Conservation (phyloP, 2,888 invertebrate genomes). For the Caenorhabditis sp. region DNA sequence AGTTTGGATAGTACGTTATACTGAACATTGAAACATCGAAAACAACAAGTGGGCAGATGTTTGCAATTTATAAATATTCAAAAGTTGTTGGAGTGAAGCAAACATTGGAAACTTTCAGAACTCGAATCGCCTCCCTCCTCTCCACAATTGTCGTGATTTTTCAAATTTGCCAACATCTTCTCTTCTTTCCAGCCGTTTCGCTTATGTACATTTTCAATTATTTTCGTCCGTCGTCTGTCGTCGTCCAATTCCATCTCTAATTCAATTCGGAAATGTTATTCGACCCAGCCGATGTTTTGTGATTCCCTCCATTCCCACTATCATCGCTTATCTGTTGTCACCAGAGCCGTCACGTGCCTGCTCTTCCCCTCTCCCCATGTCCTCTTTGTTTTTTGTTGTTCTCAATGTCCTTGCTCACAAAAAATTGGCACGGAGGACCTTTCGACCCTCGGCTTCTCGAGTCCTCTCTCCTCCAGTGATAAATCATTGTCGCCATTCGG, state of each 20-base stretch:
- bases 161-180: no score
- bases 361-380: no score
- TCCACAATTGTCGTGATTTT: neutral
- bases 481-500: constrained; percentile 40
- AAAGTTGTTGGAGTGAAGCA: no score
- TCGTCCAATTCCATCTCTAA: constrained; percentile 25
- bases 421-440: constrained; percentile 1
- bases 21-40: no score
- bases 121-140: no score
- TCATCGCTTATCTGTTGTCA: constrained; percentile 16
- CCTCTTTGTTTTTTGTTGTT: constrained; percentile 5
- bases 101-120: no score
- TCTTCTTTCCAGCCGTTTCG: neutral
- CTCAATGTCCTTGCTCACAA: neutral
- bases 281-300: neutral
- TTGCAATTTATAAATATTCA: no score
- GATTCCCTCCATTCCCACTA: neutral
- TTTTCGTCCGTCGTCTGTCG: constrained; percentile 13
- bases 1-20: no score
- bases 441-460: constrained; percentile 1
- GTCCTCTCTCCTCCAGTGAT: constrained; percentile 35
- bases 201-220: constrained; percentile 51
- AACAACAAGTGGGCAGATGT: no score
- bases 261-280: constrained; percentile 26
- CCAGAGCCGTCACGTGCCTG: constrained; percentile 3